Evolutionary conservation across 2,888 invertebrate genomes (phyloP), one percentile per base, ranked within the genome.

Genomic region (Microctonus brassicae): DNA sequence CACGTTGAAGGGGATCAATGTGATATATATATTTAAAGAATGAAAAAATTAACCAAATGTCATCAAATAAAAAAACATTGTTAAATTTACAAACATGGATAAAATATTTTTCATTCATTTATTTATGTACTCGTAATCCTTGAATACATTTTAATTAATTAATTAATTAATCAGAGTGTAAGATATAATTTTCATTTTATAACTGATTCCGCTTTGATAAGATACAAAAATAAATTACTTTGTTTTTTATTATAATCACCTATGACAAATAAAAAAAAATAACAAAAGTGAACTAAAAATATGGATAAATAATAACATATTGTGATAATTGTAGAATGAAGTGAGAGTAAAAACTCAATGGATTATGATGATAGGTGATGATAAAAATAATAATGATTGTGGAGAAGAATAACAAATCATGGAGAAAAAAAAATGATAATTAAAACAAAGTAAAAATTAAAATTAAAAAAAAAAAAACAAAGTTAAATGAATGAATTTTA

Each of bases 261-360:
- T n/a, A 10, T 55, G 24, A 55, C 10, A 24, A 57, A 26, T 7
- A 63, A 34, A 72, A 62, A 53, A n/a, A 13, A 33, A 62, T 24
- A 20, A 22, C 11, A 26, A 42, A 42, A 39, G 13, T 55, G 55
- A 66, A 20, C 17, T 20, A 69, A 66, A 22, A 70, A 55, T 63
- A 53, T 69, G 42, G 58, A 68, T 47, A 63, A 70, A 65, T 66
- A 52, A 64, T 68, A 67, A 70, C 70, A 75, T 62, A 75, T 76
- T 77, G 77, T 77, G 77, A 77, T 76, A 77, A 76, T 64, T 74
- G 73, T 70, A 65, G 64, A 60, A 70, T 60, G 57, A 17, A 4
- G 17, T 2, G 20, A 34, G 33, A 17, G 29, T 60, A n/a, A 7
- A 60, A 3, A n/a, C 17, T 17, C 47, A 17, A 0, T 20, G 5